Evolutionary conservation across 2,113 vertebrate species (phyloP), one percentile per base, ranked within the genome.

Genomic region (Elephantulus edwardii): DNA sequence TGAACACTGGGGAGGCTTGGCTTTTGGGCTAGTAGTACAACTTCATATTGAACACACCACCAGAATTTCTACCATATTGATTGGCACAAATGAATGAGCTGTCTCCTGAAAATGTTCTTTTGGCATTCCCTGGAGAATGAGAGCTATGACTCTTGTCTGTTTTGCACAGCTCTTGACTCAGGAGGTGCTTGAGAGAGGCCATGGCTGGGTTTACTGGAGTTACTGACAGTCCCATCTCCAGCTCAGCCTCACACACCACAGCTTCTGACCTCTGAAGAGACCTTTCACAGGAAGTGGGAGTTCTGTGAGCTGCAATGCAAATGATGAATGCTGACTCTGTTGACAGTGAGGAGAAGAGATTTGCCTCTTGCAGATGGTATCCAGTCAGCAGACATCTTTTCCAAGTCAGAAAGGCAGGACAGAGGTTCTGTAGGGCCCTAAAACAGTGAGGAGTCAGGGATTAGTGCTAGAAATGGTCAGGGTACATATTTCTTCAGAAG

Each of bases 361-460:
- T 30, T 40, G 24, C 3, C 12, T 60, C 40, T 4, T 0, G 1
- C 22, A 28, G 58, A 35, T 5, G 46, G 12, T 1, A 0, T 17
- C 30, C 2, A 1, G 30, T 28, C 20, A 56, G 24, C 46, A 22
- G 22, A 26, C 3, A 38, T 70, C 28, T 35, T 30, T 70, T 79
- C 76, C 52, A 50, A 30, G 17, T 5, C n/a, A 11, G 80, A 54
- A 28, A 64, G 83, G 22, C 3, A 11, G 40, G 17, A 28, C 19
- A 54, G 19, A 16, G 17, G 3, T 2, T 24, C 30, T 1, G 5
- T 12, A 19, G 42, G 80, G 24, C 28, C n/a, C 42, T 38, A 35
- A 24, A 16, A 35, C 26, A 40, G 26, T 9, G 24, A 40, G 40
- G 46, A 76, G 28, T 26, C 26, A 44, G 58, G 28, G 7, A 13